These are phyloP conservation scores for Pantelozetes paolii DNA, from an alignment of 2,888 invertebrate genomes.

Conservation along the genomic window DNA sequence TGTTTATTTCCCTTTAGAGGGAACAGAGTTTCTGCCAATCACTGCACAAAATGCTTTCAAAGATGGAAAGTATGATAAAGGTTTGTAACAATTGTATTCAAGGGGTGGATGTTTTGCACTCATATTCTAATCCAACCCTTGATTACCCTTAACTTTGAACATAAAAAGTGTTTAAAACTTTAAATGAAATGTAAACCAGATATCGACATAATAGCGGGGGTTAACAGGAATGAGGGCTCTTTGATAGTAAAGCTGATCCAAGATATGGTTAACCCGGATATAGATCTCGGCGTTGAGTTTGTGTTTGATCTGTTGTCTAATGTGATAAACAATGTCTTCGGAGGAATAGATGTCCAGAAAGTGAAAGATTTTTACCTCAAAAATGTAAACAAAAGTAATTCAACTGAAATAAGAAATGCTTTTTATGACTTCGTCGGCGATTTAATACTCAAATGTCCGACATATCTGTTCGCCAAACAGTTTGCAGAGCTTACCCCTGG, in stretches of 20 bases:
- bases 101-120: background rate
- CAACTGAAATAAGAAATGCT: background rate
- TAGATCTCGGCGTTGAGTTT: background rate
- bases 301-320: background rate
- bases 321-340: background rate
- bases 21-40: background rate
- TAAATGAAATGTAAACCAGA: background rate
- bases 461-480: slow-evolving; percentile 32
- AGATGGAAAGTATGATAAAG: background rate
- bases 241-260: background rate
- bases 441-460: slow-evolving; percentile 6
- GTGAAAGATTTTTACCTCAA: background rate
- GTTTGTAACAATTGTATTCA: background rate
- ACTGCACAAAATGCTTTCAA: background rate
- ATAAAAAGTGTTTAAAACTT: background rate
- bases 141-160: background rate
- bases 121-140: too few relatives aligned
- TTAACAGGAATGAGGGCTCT: background rate
- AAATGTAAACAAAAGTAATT: background rate
- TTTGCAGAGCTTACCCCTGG: background rate
- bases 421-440: slow-evolving; percentile 3
- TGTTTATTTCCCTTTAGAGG: background rate
- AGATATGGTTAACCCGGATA: background rate
- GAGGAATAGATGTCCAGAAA: background rate
- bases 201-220: background rate